Evolutionary conservation across 2,797 vertebrate genomes (phyloP), one percentile per base, ranked within the genome.

Genomic region (Sebastes matsubarae): DNA sequence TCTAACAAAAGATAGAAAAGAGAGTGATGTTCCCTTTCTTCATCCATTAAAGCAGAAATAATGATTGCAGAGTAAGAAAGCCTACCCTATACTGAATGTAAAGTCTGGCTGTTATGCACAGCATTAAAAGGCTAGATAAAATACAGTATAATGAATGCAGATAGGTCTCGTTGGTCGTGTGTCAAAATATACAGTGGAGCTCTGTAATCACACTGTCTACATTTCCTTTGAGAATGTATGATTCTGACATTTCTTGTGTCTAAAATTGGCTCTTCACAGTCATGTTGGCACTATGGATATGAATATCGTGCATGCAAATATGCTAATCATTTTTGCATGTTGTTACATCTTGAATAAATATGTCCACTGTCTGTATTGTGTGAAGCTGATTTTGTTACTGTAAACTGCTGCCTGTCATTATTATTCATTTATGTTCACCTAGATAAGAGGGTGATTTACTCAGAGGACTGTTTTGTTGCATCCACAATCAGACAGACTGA

Each of bases 141-240:
- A 74, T 25, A 27, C 25, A 73, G 5, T 57, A 36, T 66, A 67
- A 74, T 75, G 6, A 68, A 68, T 63, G 20, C 27, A 63, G 30
- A 57, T 27, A 2, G 5, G 11, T 58, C 18, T 38, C 18, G 6
- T 0, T 46, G 42, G 16, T 46, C 42, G 16, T 46, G 16, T 46
- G 82, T 72, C 64, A 57, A 55, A 69, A n/a, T 58, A 68, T 63
- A 73, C 63, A 73, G 27, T 13, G 16, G 27, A 65, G 52, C 22
- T 59, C 52, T 75, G 27, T 30, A 58, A 82, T 79, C 67, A 73
- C 32, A n/a, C 25, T 57, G 30, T 68, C 20, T 27, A 9, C n/a
- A 36, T 27, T 46, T 79, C 27, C 34, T 78, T 70, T 75, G 54
- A 57, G 63, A 82, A 75, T 77, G 8, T 58, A 46, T 82, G 65